Conservation (phyloP, 2,888 invertebrate species). For the Antheraea assamensis region DNA sequence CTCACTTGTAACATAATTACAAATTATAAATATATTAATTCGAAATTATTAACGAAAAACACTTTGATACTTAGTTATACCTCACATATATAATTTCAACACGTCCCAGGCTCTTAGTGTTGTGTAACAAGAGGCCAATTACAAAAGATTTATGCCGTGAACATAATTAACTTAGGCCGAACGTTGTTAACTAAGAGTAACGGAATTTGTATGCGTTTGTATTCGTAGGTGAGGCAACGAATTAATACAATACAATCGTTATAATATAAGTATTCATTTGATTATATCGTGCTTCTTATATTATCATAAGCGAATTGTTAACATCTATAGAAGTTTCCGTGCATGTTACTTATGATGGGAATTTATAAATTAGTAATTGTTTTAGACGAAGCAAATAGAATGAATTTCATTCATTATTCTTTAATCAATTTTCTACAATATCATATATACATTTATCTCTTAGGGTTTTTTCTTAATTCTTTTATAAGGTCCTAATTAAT, state of each 20-base stretch:
- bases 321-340: too few species aligned
- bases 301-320: not conserved
- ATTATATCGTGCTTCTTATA: not conserved
- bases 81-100: conserved; percentile 81
- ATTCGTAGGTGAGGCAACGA: conserved; percentile 14
- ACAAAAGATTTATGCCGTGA: conserved; percentile 81
- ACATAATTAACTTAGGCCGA: conserved; percentile 82
- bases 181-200: conserved; percentile 77
- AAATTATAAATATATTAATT: not conserved
- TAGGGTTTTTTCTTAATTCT: too few species aligned
- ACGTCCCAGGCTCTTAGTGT: conserved; percentile 77
- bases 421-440: too few species aligned
- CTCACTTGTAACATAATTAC: not conserved
- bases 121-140: conserved; percentile 82
- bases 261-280: not conserved
- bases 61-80: conserved; percentile 62
- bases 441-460: too few species aligned
- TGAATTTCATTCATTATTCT: too few species aligned
- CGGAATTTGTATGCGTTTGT: conserved; percentile 58
- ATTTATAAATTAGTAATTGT: too few species aligned
- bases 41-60: conserved; percentile 45
- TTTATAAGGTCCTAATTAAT: too few species aligned
- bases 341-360: too few species aligned
- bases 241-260: not conserved
- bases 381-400: too few species aligned